Percentiles rank a stretch among this genome's conserved stretches.
Conservation (phyloP, 2,888 invertebrate species). For the Automeris io region DNA sequence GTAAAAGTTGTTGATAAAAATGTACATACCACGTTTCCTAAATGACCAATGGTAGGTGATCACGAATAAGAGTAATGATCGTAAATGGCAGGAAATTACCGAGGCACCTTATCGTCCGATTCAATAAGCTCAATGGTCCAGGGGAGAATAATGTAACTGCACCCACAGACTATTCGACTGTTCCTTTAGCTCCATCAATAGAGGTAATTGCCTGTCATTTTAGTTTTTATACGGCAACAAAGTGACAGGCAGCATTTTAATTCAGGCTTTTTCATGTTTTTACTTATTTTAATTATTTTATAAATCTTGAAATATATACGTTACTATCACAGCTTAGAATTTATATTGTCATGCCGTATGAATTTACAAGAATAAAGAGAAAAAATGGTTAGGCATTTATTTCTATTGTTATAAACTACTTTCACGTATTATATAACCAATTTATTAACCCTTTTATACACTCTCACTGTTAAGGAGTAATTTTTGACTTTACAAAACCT, state of each 20-base stretch:
- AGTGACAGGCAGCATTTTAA: constrained; percentile 2
- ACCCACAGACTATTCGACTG: constrained; percentile 41
- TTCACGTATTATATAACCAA: too few relatives aligned
- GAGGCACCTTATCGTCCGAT: constrained; percentile 70
- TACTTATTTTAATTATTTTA: too few relatives aligned
- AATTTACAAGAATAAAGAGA: too few relatives aligned
- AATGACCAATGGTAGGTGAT: constrained; percentile 24
- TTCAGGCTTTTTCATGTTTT: too few relatives aligned
- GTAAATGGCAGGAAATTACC: constrained; percentile 74
- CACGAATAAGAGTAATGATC: constrained; percentile 61
- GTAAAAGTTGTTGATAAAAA: neutral
- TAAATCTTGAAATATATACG: too few relatives aligned
- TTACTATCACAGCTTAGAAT: too few relatives aligned
- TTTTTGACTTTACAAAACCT: too few relatives aligned
- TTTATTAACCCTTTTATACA: too few relatives aligned
- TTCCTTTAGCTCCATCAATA: constrained; percentile 51
- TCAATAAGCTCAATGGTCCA: constrained; percentile 66
- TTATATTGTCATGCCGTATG: too few relatives aligned
- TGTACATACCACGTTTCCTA: constrained; percentile 3
- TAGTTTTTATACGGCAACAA: constrained; percentile 31
- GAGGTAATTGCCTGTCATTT: constrained; percentile 59
- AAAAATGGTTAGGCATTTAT: too few relatives aligned
- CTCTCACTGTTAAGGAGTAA: too few relatives aligned
- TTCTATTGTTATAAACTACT: too few relatives aligned
- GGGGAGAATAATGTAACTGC: constrained; percentile 71